phyloP scores from a whole-genome alignment of 2,113 vertebrate genomes.

The Coregonus clupeaformis region DNA sequence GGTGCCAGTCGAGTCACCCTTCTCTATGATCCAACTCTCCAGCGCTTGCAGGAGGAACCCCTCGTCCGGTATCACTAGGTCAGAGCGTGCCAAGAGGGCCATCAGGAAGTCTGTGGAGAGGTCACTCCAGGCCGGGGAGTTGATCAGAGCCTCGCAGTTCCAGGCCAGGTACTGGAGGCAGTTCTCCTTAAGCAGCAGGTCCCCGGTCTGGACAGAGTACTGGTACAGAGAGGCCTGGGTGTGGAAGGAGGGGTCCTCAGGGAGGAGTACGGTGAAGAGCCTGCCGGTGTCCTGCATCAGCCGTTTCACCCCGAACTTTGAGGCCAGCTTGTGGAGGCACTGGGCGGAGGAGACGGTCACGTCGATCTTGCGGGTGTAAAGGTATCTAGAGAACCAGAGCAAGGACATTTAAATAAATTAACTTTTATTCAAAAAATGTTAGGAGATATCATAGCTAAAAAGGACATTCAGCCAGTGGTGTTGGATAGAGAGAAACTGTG shows the following conservation, averaged over 20 bases:
- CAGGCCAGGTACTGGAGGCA: constrained; percentile 72
- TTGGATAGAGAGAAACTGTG: too few relatives aligned
- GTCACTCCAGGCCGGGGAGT: constrained; percentile 56
- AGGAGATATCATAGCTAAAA: too few relatives aligned
- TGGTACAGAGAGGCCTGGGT: constrained; percentile 68
- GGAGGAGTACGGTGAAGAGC: constrained; percentile 68
- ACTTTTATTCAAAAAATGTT: too few relatives aligned
- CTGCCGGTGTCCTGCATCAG: constrained; percentile 65
- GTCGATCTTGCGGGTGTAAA: constrained; percentile 72
- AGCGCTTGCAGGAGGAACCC: constrained; percentile 65
- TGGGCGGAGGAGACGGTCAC: constrained; percentile 60
- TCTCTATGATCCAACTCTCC: constrained; percentile 64
- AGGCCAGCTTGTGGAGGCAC: constrained; percentile 77
- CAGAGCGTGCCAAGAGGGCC: constrained; percentile 62
- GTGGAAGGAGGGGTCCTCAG: constrained; percentile 66
- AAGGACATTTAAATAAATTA: not conserved
- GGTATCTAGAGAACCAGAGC: constrained; percentile 57
- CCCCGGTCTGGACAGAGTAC: constrained; percentile 54
- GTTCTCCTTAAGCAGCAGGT: constrained; percentile 67
- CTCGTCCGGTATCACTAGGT: constrained; percentile 71
- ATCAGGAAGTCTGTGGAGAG: constrained; percentile 47
- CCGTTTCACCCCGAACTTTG: constrained; percentile 51
- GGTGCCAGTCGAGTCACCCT: not conserved
- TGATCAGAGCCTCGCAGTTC: constrained; percentile 67
- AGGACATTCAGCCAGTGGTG: too few relatives aligned